Percentiles rank a stretch among this genome's conserved stretches.
Evolutionary conservation across 2,888 invertebrate genomes (phyloP).

Genomic region (Periphyllus acericola): DNA sequence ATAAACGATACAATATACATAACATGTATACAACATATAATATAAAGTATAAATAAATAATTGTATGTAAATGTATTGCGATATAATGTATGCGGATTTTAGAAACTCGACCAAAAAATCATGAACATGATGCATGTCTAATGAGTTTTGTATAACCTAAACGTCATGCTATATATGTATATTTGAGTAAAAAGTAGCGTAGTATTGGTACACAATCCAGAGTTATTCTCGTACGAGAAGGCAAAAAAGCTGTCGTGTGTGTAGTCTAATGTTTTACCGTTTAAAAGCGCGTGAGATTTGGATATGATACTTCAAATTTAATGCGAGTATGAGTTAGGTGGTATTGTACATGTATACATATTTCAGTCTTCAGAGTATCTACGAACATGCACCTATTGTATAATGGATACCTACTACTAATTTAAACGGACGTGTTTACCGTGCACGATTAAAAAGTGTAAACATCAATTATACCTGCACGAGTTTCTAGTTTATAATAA

Average conservation of each 20-base stretch:
- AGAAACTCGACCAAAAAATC: no score
- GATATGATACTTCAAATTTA: background rate
- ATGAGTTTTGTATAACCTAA: no score
- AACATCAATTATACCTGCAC: background rate
- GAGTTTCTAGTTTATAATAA: background rate
- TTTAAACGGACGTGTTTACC: background rate
- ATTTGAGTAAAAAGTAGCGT: background rate
- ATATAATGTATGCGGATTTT: background rate
- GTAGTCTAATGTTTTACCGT: background rate
- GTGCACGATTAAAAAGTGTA: background rate
- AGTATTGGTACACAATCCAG: background rate
- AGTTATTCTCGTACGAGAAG: background rate
- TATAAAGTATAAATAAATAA: no score
- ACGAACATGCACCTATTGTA: background rate
- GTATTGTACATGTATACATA: background rate
- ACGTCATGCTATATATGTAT: no score
- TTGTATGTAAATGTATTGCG: conserved; percentile 13
- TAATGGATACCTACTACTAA: background rate
- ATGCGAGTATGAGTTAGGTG: background rate
- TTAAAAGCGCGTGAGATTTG: background rate
- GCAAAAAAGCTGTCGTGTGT: background rate
- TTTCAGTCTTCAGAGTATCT: background rate
- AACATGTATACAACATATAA: no score
- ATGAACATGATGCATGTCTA: no score
- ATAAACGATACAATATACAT: background rate